These are phyloP conservation scores for Labroides dimidiatus DNA, from an alignment of 2,797 vertebrate species.

Conservation along the genomic window DNA sequence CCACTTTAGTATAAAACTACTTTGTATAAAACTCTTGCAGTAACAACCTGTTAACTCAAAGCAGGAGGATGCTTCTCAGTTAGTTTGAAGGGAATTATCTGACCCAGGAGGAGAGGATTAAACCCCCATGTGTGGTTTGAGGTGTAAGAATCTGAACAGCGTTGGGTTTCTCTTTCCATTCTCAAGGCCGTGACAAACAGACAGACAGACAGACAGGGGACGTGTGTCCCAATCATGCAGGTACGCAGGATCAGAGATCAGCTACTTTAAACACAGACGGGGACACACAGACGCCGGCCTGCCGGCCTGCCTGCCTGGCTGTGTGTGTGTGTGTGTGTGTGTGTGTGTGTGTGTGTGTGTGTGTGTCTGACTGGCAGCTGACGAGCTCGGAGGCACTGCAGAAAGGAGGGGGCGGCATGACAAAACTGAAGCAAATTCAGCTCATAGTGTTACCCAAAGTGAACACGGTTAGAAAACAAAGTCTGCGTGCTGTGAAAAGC, in stretches of 20 bases:
- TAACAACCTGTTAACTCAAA: slow-evolving; percentile 45
- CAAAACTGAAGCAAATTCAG: slow-evolving; percentile 29
- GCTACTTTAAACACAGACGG: slow-evolving; percentile 79
- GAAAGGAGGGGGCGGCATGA: neutral
- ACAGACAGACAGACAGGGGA: slow-evolving; percentile 25
- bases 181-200: slow-evolving; percentile 18
- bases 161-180: slow-evolving; percentile 10
- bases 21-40: slow-evolving; percentile 28
- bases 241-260: slow-evolving; percentile 84
- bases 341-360: slow-evolving; percentile 1
- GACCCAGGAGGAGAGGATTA: slow-evolving; percentile 21
- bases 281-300: slow-evolving; percentile 80
- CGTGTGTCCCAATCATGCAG: slow-evolving; percentile 65
- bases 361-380: slow-evolving; percentile 60
- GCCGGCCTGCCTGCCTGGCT: slow-evolving; percentile 61
- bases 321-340: too few species aligned
- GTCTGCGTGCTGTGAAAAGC: slow-evolving; percentile 22
- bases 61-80: slow-evolving; percentile 29
- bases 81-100: slow-evolving; percentile 56
- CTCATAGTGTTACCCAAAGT: slow-evolving; percentile 19
- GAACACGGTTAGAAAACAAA: slow-evolving; percentile 15
- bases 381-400: slow-evolving; percentile 27
- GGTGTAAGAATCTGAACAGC: neutral
- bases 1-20: slow-evolving; percentile 45
- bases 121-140: neutral